Evolutionary conservation across 1,140 invertebrate species (phyloP), one percentile per base, ranked within the genome.

Genomic region (Drosophila neocordata): DNA sequence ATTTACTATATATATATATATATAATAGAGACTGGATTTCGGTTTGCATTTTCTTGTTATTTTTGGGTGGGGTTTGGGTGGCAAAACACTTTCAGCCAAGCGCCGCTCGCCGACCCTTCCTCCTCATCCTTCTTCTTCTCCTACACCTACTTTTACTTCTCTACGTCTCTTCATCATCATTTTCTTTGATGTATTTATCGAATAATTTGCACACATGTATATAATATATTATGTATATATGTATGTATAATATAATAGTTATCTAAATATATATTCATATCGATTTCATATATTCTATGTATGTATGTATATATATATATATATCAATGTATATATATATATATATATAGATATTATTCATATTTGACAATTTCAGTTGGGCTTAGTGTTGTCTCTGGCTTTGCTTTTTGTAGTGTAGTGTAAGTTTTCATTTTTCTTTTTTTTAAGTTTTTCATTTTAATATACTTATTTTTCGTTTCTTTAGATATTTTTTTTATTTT

Each of bases 361-460:
- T 85, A 85, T 88, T 88, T 83, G 83, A 88, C 83, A 88, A 83
- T 88, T 88, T 88, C 83, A 88, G 83, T 88, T 88, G 83, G 83
- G 83, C 83, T 87, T 81, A 82, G 83, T 88, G 83, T 88, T 48
- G 41, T 48, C 41, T 48, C 75, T 87, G 77, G 82, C 82, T 87
- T 88, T 76, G 63, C 72, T 82, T 73, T 48, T 69, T 87, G 78
- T 87, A 79, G 76, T 88, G 76, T 87, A 83, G 69, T 87, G 68
- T 79, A 72, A 65, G 75, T 79, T 72, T 76, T 48, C 24, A 56
- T 59, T 48, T 57, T 51, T 31, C 31, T 60, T 59, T 48, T 57
- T 51, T 31, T 61, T 31, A 35, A 27, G 65, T 64, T 53, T 2
- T 13, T 27, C 22, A 53, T 57, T 51, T 34, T 58, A 8, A 13